phyloP scores from a whole-genome alignment of 2,113 vertebrate species.

The Rhea pennata region DNA sequence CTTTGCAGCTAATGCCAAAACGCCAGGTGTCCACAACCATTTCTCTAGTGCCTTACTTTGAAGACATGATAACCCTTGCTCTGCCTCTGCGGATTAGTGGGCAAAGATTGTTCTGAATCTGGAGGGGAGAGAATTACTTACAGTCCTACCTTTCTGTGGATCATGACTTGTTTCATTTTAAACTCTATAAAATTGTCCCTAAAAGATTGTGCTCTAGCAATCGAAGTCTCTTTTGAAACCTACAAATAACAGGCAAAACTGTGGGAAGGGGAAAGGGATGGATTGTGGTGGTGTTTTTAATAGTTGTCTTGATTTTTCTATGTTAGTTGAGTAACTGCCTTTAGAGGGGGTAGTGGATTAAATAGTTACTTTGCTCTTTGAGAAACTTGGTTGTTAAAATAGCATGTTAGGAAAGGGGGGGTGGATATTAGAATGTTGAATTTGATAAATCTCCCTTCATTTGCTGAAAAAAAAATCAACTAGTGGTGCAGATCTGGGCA shows the following conservation, averaged over 20 bases:
- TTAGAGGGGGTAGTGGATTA: accelerated
- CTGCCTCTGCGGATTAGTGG: not conserved
- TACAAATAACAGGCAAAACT: not conserved
- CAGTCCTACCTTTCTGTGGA: not conserved
- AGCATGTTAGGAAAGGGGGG: accelerated
- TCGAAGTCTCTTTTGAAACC: not conserved
- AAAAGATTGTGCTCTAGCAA: not conserved
- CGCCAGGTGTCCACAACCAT: no score
- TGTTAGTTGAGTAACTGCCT: not conserved
- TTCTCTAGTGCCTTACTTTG: not conserved
- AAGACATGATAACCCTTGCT: not conserved
- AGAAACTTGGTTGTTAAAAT: not conserved
- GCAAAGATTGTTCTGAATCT: no score
- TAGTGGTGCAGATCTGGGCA: no score
- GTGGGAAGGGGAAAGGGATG: not conserved
- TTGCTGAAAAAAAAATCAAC: no score
- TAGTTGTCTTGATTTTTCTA: not conserved
- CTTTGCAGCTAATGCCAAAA: not conserved
- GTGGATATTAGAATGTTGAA: not conserved
- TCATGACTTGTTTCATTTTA: not conserved
- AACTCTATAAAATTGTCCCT: accelerated
- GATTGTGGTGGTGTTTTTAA: no score
- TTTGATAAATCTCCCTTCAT: no score
- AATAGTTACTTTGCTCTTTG: accelerated
- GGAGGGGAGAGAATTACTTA: not conserved